Evolutionary conservation across 2,113 vertebrate species (phyloP).

Genomic region (Gadus macrocephalus): DNA sequence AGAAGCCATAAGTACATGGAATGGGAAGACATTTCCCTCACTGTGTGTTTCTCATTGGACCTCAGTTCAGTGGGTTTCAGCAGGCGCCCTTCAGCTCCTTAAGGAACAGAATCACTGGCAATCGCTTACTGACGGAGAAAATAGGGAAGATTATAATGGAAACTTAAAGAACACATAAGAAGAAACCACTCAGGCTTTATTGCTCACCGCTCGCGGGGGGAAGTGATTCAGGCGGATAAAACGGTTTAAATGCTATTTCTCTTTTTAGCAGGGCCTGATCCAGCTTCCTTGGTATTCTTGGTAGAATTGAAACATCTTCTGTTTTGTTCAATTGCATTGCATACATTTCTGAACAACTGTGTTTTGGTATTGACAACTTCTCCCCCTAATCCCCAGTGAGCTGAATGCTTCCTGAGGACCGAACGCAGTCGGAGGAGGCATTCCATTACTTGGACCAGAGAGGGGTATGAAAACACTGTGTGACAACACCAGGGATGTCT

Average conservation of each 20-base stretch:
- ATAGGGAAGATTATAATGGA: slow-evolving; percentile 60
- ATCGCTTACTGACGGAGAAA: slow-evolving; percentile 48
- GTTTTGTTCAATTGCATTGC: no score
- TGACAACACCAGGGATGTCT: no score
- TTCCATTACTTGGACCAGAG: no score
- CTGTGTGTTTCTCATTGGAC: slow-evolving; percentile 41
- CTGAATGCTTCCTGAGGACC: no score
- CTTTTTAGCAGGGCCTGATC: slow-evolving; percentile 49
- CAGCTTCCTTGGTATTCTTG: slow-evolving; percentile 22
- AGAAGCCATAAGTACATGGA: neutral
- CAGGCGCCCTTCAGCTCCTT: slow-evolving; percentile 47
- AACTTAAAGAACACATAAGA: slow-evolving; percentile 67
- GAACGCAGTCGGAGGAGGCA: no score
- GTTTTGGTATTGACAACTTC: no score
- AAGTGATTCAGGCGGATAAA: slow-evolving; percentile 62
- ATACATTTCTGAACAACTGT: no score
- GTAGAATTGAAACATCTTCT: neutral
- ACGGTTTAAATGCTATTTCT: slow-evolving; percentile 44
- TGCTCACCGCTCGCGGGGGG: slow-evolving; percentile 43
- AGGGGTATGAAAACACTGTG: no score
- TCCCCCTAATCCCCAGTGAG: no score
- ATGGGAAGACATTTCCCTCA: neutral
- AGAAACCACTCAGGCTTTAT: slow-evolving; percentile 64
- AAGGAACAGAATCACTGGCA: slow-evolving; percentile 46
- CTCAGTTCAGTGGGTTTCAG: slow-evolving; percentile 49